Conservation (phyloP, 2,113 vertebrate species). For the Cardinalis cardinalis region DNA sequence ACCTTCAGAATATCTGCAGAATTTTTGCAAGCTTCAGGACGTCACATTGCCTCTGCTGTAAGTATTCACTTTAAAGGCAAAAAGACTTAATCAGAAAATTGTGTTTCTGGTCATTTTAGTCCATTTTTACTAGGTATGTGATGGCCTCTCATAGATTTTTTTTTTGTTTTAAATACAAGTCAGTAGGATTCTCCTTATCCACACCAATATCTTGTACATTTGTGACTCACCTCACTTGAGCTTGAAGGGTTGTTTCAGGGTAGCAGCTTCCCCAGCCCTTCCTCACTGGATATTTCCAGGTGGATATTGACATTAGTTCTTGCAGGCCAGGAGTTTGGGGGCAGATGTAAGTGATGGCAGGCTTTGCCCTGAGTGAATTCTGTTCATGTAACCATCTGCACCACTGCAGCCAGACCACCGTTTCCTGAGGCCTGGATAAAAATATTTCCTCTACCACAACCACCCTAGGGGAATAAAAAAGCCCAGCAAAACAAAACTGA, state of each 20-base stretch:
- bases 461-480: conserved; percentile 66
- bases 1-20: not conserved
- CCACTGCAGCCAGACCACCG: conserved; percentile 62
- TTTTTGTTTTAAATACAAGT: not conserved
- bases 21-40: not conserved
- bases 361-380: conserved; percentile 39
- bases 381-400: conserved; percentile 29
- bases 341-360: not conserved
- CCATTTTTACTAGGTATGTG: not conserved
- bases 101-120: not conserved
- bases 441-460: conserved; percentile 75
- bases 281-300: not conserved
- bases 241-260: not conserved
- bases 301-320: not conserved
- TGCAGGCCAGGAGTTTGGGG: not conserved
- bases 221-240: not conserved
- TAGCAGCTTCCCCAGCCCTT: not conserved
- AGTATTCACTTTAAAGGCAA: not conserved
- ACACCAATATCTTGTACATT: not conserved
- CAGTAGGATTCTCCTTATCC: not conserved
- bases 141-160: not conserved
- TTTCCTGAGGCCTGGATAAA: conserved; percentile 76
- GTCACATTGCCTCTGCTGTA: not conserved
- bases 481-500: conserved; percentile 41
- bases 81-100: not conserved